Evolutionary conservation across 1,140 invertebrate species (phyloP).

Genomic region (Drosophila arizonae): DNA sequence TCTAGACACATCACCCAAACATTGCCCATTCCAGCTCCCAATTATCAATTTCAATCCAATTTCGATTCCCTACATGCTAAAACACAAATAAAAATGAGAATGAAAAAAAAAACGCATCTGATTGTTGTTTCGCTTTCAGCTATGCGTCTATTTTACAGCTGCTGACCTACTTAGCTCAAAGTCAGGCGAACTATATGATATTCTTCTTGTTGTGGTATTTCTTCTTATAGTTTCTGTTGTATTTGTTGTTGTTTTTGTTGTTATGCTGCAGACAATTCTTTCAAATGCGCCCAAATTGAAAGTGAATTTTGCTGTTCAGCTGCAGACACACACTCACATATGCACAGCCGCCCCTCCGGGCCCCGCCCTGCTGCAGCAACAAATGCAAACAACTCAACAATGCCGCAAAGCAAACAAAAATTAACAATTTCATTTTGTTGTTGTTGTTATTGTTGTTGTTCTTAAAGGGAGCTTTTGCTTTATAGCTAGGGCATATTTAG

Average conservation of each 20-base stretch:
- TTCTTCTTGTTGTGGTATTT: slow-evolving; percentile 25
- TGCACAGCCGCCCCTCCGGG: not conserved
- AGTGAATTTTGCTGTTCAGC: slow-evolving; percentile 71
- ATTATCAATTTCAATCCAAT: slow-evolving; percentile 17
- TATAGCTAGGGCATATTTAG: slow-evolving; percentile 69
- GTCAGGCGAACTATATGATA: slow-evolving; percentile 64
- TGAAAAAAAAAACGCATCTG: slow-evolving; percentile 35
- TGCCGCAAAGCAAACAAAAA: slow-evolving; percentile 72
- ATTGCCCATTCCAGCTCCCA: slow-evolving; percentile 1
- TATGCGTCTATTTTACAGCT: slow-evolving; percentile 76
- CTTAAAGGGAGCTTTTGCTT: slow-evolving; percentile 62
- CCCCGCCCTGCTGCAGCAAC: slow-evolving; percentile 7
- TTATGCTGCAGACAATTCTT: slow-evolving; percentile 58
- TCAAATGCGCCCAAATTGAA: slow-evolving; percentile 69
- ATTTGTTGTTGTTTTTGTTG: slow-evolving; percentile 19
- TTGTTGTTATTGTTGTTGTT: slow-evolving; percentile 27
- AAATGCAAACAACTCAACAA: slow-evolving; percentile 71
- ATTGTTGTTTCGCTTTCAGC: slow-evolving; percentile 46
- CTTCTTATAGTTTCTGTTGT: slow-evolving; percentile 12
- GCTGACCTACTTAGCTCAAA: slow-evolving; percentile 76
- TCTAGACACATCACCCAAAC: slow-evolving; percentile 21
- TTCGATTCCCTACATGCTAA: slow-evolving; percentile 21
- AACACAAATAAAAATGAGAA: not conserved
- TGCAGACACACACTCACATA: slow-evolving; percentile 35
- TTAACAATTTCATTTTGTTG: slow-evolving; percentile 74